phyloP scores from a whole-genome alignment of 2,113 vertebrate genomes.

The Amblyornis subalaris region DNA sequence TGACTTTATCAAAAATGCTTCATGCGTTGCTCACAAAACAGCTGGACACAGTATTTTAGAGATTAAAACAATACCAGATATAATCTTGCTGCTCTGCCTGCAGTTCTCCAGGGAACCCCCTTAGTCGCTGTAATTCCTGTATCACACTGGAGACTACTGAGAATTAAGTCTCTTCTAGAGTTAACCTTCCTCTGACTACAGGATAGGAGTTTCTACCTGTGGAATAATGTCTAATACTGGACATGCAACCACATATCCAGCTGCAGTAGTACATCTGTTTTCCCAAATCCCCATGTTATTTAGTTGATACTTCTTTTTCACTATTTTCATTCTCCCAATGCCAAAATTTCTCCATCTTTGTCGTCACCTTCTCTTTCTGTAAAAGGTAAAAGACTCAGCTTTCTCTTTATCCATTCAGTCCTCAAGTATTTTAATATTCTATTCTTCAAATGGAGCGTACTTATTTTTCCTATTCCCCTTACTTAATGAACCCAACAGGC shows the following conservation, averaged over 20 bases:
- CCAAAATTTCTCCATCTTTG: background rate
- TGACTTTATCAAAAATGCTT: background rate
- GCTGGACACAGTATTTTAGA: background rate
- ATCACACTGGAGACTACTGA: background rate
- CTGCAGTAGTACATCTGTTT: background rate
- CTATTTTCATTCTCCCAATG: background rate
- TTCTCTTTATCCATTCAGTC: background rate
- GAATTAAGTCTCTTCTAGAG: background rate
- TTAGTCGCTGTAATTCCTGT: background rate
- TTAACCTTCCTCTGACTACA: background rate
- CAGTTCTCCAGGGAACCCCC: background rate
- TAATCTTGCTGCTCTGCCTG: background rate
- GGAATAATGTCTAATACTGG: background rate
- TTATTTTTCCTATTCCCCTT: background rate
- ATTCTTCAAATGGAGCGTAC: background rate
- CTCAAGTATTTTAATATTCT: background rate
- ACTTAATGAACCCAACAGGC: background rate
- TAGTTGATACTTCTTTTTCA: background rate
- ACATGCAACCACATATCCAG: background rate
- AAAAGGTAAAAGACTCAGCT: background rate
- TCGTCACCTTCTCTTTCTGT: background rate
- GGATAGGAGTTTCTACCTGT: background rate
- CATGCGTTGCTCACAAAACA: fast-evolving
- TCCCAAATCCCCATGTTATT: background rate
- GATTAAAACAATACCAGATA: background rate